A percentile compares a stretch with the other conserved stretches of the same genome.
Conservation (phyloP, 2,888 invertebrate species). For the Charanyca ferruginea region DNA sequence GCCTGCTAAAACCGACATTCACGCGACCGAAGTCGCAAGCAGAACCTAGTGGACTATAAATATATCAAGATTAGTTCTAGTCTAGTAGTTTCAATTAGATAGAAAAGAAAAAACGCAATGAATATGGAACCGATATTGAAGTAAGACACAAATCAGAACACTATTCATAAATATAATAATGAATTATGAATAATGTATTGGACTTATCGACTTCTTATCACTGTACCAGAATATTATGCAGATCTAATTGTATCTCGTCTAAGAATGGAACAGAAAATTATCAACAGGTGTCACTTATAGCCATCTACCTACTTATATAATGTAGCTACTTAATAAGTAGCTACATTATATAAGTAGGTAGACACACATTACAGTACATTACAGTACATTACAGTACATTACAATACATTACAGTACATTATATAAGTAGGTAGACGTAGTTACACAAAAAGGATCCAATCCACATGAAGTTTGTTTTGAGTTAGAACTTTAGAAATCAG, state of each 20-base stretch:
- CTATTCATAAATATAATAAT: conserved; percentile 1
- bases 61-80: background rate
- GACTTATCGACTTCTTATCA: background rate
- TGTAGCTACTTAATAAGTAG: no score
- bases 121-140: conserved; percentile 3
- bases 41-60: background rate
- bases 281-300: background rate
- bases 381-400: no score
- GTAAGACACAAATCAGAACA: conserved; percentile 9
- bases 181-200: conserved; percentile 13
- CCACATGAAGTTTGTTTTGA: no score
- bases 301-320: no score
- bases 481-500: no score
- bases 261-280: background rate
- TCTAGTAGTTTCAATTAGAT: background rate
- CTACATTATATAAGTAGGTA: no score
- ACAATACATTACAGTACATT: no score
- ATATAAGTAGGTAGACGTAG: no score
- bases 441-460: no score
- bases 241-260: background rate
- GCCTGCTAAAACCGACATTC: no score
- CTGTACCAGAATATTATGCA: background rate
- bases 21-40: no score
- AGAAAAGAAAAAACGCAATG: background rate
- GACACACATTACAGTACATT: no score